Conservation (phyloP, 2,113 vertebrate genomes). For the Hirundichthys speculiger region DNA sequence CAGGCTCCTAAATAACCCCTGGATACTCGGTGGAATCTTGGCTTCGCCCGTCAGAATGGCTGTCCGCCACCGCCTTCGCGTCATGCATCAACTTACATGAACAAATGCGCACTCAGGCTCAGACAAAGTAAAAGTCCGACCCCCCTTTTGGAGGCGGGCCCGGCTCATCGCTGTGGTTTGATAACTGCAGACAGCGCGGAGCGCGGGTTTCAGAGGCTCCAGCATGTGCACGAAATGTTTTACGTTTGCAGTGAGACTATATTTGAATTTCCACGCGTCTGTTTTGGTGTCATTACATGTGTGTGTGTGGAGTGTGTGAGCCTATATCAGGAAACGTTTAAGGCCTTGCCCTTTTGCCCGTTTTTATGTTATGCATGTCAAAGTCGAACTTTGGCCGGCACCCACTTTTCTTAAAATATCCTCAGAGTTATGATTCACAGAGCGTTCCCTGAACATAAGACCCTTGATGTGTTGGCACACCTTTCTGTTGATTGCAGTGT, state of each 20-base stretch:
- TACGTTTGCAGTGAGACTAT: conserved; percentile 14
- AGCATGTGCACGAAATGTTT: conserved; percentile 19
- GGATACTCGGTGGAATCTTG: conserved; percentile 63
- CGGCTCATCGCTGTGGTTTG: conserved; percentile 8
- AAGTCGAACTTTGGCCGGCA: conserved; percentile 14
- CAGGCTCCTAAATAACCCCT: conserved; percentile 64
- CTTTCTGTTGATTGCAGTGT: conserved; percentile 46
- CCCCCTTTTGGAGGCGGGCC: conserved; percentile 35
- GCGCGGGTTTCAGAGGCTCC: conserved; percentile 12
- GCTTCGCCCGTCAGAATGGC: conserved; percentile 58
- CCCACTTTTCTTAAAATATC: conserved; percentile 36
- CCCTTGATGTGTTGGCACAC: conserved; percentile 62
- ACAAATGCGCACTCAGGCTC: conserved; percentile 43
- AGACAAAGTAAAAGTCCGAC: conserved; percentile 45
- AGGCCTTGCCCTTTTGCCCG: conserved; percentile 31
- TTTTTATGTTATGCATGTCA: conserved; percentile 13
- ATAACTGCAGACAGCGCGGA: conserved; percentile 35
- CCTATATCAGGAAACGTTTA: background rate
- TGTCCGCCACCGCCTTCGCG: conserved; percentile 39
- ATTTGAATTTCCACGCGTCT: conserved; percentile 16
- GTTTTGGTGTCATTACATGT: background rate
- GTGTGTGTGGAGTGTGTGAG: conserved; percentile 16
- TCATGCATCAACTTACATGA: conserved; percentile 51
- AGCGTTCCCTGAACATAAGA: conserved; percentile 58
- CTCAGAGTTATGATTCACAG: conserved; percentile 51